Evolutionary conservation across 2,113 vertebrate species (phyloP).

Genomic region (Herpailurus yagouaroundi): DNA sequence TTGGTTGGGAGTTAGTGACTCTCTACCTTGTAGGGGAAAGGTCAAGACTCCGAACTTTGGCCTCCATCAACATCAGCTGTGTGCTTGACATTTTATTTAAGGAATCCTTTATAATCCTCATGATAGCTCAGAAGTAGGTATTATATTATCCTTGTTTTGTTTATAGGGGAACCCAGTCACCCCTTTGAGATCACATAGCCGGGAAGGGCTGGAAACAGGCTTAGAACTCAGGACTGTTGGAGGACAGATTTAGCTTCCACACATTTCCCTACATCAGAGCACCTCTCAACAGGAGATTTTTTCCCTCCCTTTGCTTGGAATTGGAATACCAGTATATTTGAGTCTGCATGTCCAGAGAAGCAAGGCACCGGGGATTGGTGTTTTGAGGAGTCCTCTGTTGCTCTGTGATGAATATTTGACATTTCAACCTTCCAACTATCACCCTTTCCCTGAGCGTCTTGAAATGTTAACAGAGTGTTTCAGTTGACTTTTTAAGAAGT

Average conservation of each 20-base stretch:
- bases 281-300: neutral
- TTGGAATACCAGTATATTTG: neutral
- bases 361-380: neutral
- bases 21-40: slow-evolving; percentile 61
- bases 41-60: slow-evolving; percentile 66
- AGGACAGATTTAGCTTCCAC: neutral
- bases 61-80: slow-evolving; percentile 37
- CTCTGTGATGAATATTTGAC: slow-evolving; percentile 64
- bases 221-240: neutral
- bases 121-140: neutral
- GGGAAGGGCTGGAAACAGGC: neutral
- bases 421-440: neutral
- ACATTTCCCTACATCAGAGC: neutral
- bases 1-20: slow-evolving; percentile 57
- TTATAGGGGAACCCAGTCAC: neutral
- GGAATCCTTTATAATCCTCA: slow-evolving; percentile 3
- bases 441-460: slow-evolving; percentile 46
- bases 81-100: slow-evolving; percentile 41
- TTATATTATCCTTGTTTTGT: slow-evolving; percentile 24
- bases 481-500: slow-evolving; percentile 65
- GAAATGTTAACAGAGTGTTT: slow-evolving; percentile 68
- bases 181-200: neutral
- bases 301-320: neutral
- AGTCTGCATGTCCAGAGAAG: neutral
- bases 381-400: slow-evolving; percentile 50